A percentile compares a stretch with the other conserved stretches of the same genome.
Conservation (phyloP, 2,797 vertebrate genomes). For the Borostomias antarcticus region DNA sequence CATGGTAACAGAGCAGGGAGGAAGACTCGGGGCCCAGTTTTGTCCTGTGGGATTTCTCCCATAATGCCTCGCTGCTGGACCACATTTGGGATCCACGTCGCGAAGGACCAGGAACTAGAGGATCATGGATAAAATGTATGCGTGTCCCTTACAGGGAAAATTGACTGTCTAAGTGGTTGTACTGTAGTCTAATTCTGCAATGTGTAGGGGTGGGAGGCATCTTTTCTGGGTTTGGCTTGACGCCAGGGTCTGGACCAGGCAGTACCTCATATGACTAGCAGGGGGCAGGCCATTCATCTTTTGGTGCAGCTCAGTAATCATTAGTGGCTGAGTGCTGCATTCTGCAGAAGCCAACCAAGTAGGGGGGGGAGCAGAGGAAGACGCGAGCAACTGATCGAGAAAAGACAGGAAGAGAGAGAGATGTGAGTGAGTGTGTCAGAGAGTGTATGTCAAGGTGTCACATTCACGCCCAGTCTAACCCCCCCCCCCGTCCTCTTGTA, state of each 20-base stretch:
- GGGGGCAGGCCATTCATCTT: conserved; percentile 48
- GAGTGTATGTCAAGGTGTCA: neutral
- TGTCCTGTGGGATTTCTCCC: neutral
- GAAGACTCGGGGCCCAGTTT: conserved; percentile 6
- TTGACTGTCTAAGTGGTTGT: neutral
- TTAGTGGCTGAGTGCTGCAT: conserved; percentile 31
- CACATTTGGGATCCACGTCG: conserved; percentile 18
- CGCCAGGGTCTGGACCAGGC: neutral
- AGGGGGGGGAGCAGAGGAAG: neutral
- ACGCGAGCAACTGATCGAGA: no score
- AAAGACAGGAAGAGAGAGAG: no score
- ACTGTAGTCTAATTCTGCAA: neutral
- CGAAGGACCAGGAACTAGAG: conserved; percentile 17
- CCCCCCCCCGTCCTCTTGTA: conserved; percentile 47
- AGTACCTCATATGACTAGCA: conserved; percentile 46
- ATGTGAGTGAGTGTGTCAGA: neutral
- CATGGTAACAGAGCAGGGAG: conserved; percentile 73
- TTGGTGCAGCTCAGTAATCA: neutral
- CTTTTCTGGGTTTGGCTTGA: neutral
- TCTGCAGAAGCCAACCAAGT: conserved; percentile 11
- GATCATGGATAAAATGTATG: neutral
- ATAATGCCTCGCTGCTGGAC: conserved; percentile 12
- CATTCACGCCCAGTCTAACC: neutral
- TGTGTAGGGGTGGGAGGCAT: neutral
- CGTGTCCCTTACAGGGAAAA: neutral